These are phyloP conservation scores for Camponotus vicinus DNA, from an alignment of 1,140 invertebrate genomes.

Conservation along the genomic window DNA sequence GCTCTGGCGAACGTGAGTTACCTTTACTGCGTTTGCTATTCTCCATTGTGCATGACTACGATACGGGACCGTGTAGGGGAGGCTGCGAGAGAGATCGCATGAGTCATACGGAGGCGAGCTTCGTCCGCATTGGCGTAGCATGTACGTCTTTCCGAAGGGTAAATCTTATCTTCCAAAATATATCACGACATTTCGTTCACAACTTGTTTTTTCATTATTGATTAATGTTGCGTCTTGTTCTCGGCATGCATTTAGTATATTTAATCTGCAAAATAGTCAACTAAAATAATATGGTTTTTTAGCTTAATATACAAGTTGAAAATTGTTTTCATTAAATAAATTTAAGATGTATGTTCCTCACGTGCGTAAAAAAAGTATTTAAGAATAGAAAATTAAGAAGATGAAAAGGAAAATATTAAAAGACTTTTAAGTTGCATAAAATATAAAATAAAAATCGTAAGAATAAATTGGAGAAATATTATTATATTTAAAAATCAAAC, in stretches of 20 bases:
- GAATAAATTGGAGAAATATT: not conserved
- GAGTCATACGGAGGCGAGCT: slow-evolving; percentile 79
- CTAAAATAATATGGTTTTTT: not conserved
- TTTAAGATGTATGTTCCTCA: not conserved
- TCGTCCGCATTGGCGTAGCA: slow-evolving; percentile 77
- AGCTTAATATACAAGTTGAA: not conserved
- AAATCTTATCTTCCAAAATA: not conserved
- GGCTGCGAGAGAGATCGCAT: slow-evolving; percentile 80
- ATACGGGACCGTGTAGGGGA: slow-evolving; percentile 79
- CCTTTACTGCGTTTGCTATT: slow-evolving; percentile 83
- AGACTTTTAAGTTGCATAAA: not conserved
- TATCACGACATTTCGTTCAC: not conserved
- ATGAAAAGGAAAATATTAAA: not conserved
- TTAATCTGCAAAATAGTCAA: not conserved
- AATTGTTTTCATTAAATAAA: not conserved
- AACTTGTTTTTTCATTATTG: not conserved
- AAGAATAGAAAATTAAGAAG: not conserved
- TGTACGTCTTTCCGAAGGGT: slow-evolving; percentile 30
- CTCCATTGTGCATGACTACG: slow-evolving; percentile 80
- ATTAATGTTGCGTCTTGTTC: not conserved
- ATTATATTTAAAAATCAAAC: not conserved
- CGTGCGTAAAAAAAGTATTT: not conserved
- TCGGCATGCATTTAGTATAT: not conserved
- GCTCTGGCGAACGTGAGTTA: slow-evolving; percentile 77
- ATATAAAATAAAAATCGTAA: not conserved